Percentiles rank a stretch among this genome's conserved stretches.
Conservation (phyloP, 1,140 invertebrate genomes). For the Glossosoma conforme region DNA sequence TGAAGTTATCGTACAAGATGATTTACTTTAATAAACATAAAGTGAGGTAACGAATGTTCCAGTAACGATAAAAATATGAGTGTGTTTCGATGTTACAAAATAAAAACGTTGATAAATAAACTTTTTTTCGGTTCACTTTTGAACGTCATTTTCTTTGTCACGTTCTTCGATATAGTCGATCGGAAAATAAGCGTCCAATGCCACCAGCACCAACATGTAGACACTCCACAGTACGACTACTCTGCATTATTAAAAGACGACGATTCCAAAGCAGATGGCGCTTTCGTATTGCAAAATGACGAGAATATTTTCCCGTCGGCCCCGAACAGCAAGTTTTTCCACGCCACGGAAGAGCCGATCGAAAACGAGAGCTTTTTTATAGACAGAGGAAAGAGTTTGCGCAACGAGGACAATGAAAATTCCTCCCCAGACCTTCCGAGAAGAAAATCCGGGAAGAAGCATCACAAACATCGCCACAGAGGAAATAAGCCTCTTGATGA, state of each 20-base stretch:
- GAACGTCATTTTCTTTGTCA: background rate
- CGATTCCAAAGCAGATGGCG: slow-evolving; percentile 11
- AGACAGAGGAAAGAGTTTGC: slow-evolving; percentile 9
- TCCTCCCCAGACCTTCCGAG: slow-evolving; percentile 7
- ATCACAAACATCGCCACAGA: slow-evolving; percentile 28
- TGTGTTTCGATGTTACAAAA: slow-evolving; percentile 4
- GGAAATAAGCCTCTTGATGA: slow-evolving; percentile 19
- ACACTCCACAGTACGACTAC: slow-evolving; percentile 13
- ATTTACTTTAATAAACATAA: background rate
- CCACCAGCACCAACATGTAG: slow-evolving; percentile 7
- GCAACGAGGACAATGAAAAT: slow-evolving; percentile 12
- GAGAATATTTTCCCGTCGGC: background rate
- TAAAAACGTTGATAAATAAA: slow-evolving; percentile 5
- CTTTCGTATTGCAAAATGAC: slow-evolving; percentile 11
- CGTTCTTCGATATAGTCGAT: background rate
- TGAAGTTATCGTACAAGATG: background rate
- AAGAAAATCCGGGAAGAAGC: slow-evolving; percentile 23
- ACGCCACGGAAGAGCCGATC: slow-evolving; percentile 14
- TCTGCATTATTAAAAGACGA: slow-evolving; percentile 23
- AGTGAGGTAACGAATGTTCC: no score
- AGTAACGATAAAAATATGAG: no score
- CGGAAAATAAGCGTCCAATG: slow-evolving; percentile 4
- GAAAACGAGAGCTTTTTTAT: slow-evolving; percentile 21
- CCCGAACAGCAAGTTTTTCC: background rate
- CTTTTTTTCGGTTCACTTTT: slow-evolving; percentile 1